Evolutionary conservation across 2,888 invertebrate species (phyloP), one percentile per base, ranked within the genome.

Genomic region (Cataglyphis albicans): DNA sequence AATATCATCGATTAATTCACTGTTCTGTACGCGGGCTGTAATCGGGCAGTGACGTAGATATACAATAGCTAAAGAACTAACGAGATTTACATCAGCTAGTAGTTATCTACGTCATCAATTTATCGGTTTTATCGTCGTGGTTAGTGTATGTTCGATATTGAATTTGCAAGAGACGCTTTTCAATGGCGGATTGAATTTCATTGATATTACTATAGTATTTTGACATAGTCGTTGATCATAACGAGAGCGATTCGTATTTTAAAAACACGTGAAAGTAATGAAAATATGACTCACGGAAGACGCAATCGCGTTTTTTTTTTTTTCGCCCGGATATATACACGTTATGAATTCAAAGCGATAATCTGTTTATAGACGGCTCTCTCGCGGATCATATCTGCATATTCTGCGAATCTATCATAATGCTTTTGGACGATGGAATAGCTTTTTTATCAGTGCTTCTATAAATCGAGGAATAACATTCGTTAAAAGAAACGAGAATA

Each of bases 21-120:
- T 70, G 44, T 72, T 44, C 18, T 52, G 12, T 10, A 32, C 21
- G 5, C 21, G 5, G 12, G 25, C 15, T 80, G 44, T 80, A 70
- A 80, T 59, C 21, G n/a, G 25, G 2, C 35, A 72, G 12, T 9
- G 5, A 35, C 21, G 18, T 35, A 10, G 15, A 25, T 64, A 55
- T 59, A 32, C 3, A 44, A 78, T 41, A 59, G 59, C 4, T 59
- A 35, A 80, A 80, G 72, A 61, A 70, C 44, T 80, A 72, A 80
- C 72, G 44, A 80, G 72, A 72, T 72, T 70, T 44, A 59, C 59
- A 80, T 72, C 59, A 72, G 41, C 44, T 80, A 61, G 59, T 80
- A 80, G 78, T 80, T 80, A 80, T 80, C 68, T 68, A 52, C 48
- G 68, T 68, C 72, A 59, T 78, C 78, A 80, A 80, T 80, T 72